phyloP scores from a whole-genome alignment of 2,888 invertebrate genomes.

The Dermolepida albohirtum region DNA sequence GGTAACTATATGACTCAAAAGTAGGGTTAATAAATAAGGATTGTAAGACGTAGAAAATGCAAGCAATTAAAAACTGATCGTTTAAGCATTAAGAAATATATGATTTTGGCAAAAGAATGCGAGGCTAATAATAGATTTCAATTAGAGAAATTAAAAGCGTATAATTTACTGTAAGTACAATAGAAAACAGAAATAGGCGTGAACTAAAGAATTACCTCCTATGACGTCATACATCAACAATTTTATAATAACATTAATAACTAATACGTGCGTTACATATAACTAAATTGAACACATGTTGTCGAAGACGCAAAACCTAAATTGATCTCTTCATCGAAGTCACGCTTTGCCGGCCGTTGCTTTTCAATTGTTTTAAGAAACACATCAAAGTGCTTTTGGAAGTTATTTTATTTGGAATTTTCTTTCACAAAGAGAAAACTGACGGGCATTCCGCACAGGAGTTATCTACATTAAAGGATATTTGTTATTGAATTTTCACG shows the following conservation, averaged over 20 bases:
- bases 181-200: conserved; percentile 28
- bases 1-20: too few species aligned
- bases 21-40: too few species aligned
- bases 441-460: neutral
- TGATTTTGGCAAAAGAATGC: conserved; percentile 9
- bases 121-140: conserved; percentile 18
- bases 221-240: conserved; percentile 12
- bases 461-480: neutral
- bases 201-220: conserved; percentile 20
- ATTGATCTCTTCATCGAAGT: conserved; percentile 28
- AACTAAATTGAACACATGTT: conserved; percentile 5
- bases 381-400: conserved; percentile 22
- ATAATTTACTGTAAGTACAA: conserved; percentile 18
- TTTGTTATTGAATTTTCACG: too few species aligned
- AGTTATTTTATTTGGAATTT: conserved; percentile 6
- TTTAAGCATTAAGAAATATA: neutral
- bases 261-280: neutral
- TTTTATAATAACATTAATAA: conserved; percentile 17
- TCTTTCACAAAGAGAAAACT: conserved; percentile 9
- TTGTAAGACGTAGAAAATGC: too few species aligned
- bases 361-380: conserved; percentile 21
- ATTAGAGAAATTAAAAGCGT: conserved; percentile 32
- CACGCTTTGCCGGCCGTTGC: conserved; percentile 15
- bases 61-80: neutral
- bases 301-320: conserved; percentile 23